Base-by-base conservation (phyloP, 2,113 vertebrate genomes). In the Calypte anna region DNA sequence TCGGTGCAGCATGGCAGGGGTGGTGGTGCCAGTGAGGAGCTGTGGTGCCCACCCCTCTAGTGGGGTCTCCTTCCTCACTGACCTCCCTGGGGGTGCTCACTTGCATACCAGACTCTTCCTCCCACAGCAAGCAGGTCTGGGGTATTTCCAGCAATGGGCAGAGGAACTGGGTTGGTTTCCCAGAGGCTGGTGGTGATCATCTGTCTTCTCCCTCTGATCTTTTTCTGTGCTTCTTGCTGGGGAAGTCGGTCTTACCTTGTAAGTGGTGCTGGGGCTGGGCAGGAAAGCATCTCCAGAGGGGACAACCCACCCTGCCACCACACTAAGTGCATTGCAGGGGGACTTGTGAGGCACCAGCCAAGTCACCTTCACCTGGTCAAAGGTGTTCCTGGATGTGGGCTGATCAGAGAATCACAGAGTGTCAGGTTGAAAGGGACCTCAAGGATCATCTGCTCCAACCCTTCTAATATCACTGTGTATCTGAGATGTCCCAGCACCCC, bases 91-190 rank as follows among this genome's bases (percentile, higher is more conserved):
- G 18, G 31, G 11, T 1, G 0, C 20, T 58, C 15, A 3, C 0
- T 0, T 22, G 3, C 24, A 40, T 30, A 28, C n/a, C 23, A 70
- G 58, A 14, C 9, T 36, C 46, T 82, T 85, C 54, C 15, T 93
- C 43, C n/a, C 2, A 2, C 43, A 0, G 7, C 1, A 2, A 48
- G 50, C 0, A 1, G 24, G 8, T 2, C 2, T 0, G 2, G 57
- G 58, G 63, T 76, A 12, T 94, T 79, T 72, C 63, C 54, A 48
- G 44, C 0, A 0, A n/a, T 16, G 31, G 5, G 8, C 24, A 61
- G 61, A 68, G 70, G 70, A 87, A 36, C 36, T 66, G 24, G 3
- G 5, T 30, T 19, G 23, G 76, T 84, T 55, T 90, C 31, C 7
- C 50, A n/a, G 70, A 54, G 55, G 38, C n/a, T 58, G 64, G 3